Evolutionary conservation across 2,797 vertebrate genomes (phyloP).

Genomic region (Eulemur coronatus): DNA sequence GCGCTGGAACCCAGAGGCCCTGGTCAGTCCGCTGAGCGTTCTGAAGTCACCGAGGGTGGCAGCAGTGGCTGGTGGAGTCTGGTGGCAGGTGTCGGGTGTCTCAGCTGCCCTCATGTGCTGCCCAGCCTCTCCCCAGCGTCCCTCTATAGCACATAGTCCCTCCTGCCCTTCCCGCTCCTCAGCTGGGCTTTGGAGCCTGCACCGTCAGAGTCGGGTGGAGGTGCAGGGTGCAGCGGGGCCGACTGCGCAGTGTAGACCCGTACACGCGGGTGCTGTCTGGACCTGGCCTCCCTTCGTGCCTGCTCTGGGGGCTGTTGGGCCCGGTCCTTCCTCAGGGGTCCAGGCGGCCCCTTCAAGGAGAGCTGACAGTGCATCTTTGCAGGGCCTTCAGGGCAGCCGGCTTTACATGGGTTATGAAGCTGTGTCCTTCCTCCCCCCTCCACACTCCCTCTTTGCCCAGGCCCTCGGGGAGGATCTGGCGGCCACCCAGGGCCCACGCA

Average conservation of each 20-base stretch:
- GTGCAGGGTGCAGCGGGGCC: too few species aligned
- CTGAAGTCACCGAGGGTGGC: not conserved
- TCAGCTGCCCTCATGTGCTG: not conserved
- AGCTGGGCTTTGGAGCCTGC: not conserved
- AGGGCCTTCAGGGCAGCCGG: too few species aligned
- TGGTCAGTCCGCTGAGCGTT: too few species aligned
- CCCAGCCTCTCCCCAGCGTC: not conserved
- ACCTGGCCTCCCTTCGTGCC: not conserved
- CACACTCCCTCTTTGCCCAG: not conserved
- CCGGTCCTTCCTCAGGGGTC: not conserved
- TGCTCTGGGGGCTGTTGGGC: not conserved
- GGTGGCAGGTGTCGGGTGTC: not conserved
- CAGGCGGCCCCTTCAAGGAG: not conserved
- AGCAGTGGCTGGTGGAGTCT: not conserved
- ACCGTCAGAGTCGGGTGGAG: too few species aligned
- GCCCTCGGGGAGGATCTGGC: not conserved
- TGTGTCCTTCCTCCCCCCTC: not conserved
- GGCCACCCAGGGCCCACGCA: not conserved
- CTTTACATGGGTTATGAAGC: not conserved
- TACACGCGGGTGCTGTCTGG: not conserved
- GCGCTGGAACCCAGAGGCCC: not conserved
- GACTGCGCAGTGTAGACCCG: not conserved
- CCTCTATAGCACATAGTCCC: not conserved
- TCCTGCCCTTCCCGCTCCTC: not conserved
- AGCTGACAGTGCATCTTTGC: not conserved